Evolutionary conservation across 2,797 vertebrate genomes (phyloP).

Genomic region (Karalla daura): DNA sequence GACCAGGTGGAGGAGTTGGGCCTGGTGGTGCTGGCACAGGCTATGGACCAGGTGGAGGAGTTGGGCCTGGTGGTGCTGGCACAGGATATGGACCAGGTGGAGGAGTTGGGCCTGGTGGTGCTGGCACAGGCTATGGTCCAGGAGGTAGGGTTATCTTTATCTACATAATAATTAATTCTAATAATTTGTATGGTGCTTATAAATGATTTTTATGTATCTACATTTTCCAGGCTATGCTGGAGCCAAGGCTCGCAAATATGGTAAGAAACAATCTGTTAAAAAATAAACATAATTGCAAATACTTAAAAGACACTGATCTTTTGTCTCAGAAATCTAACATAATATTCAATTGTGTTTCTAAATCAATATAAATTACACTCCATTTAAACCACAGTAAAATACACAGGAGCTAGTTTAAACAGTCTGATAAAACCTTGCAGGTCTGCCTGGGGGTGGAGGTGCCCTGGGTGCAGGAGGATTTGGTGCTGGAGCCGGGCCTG

Average conservation of each 20-base stretch:
- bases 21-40: constrained; percentile 39
- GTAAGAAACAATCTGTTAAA: constrained; percentile 54
- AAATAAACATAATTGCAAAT: too few species aligned
- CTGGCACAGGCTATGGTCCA: constrained; percentile 43
- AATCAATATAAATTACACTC: not conserved
- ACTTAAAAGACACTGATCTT: not conserved
- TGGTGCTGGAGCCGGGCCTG: constrained; percentile 49
- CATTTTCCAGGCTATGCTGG: constrained; percentile 72
- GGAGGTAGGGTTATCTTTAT: too few species aligned
- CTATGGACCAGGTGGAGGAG: constrained; percentile 44
- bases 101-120: constrained; percentile 28
- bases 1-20: constrained; percentile 28
- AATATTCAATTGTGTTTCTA: not conserved
- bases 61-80: constrained; percentile 34
- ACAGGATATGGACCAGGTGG: constrained; percentile 33
- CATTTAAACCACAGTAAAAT: too few species aligned
- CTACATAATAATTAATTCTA: too few species aligned
- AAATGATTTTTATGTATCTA: not conserved
- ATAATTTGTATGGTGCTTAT: not conserved
- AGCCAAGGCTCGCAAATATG: constrained; percentile 84
- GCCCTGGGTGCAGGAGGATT: constrained; percentile 64
- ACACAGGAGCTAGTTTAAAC: not conserved
- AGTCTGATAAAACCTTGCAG: constrained; percentile 30
- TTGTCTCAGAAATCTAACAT: too few species aligned
- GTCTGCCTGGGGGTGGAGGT: constrained; percentile 67